Evolutionary conservation across 2,113 vertebrate species (phyloP), one percentile per base, ranked within the genome.

Genomic region (Rhinoptilus africanus): DNA sequence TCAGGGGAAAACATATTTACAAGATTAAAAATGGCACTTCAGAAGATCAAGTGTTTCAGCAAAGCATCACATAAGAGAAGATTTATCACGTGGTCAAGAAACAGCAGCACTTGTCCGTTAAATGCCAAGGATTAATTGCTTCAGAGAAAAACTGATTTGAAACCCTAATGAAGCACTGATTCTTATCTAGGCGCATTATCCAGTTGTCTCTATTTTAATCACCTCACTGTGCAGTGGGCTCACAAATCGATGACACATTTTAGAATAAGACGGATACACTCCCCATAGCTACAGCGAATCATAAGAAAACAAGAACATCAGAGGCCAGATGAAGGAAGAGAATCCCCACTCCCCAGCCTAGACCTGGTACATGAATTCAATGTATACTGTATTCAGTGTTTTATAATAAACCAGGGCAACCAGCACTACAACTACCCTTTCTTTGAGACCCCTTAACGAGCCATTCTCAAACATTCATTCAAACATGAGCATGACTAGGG

Each of bases 41-140:
- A 97, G 88, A 97, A 81, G 97, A 97, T 94, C 82, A 98, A 96
- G 94, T 73, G 94, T 84, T 91, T 79, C 91, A 94, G 67, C 90
- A 47, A 97, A 96, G 63, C 83, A 84, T 35, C 23, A 23, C 82
- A 68, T 80, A 91, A 48, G 64, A 96, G 85, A 95, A 72, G 27
- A 96, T 54, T 81, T 68, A 93, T 92, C 90, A 96, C 62, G 77
- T 92, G 77, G 92, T 95, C 75, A 96, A 72, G 47, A 96, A 86
- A 95, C 32, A 96, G 84, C 80, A 96, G 60, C 68, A 66, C 48
- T 91, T 93, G 66, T 63, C 47, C 30, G 14, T 82, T 94, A 97
- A 97, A 97, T 73, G 59, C 66, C 84, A 79, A 79, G 84, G 80
- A 98, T 93, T 95, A 97, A 97, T 45, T 97, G 91, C 72, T 96